Base-by-base conservation (phyloP, 2,797 vertebrate genomes). In the Brotula barbata region DNA sequence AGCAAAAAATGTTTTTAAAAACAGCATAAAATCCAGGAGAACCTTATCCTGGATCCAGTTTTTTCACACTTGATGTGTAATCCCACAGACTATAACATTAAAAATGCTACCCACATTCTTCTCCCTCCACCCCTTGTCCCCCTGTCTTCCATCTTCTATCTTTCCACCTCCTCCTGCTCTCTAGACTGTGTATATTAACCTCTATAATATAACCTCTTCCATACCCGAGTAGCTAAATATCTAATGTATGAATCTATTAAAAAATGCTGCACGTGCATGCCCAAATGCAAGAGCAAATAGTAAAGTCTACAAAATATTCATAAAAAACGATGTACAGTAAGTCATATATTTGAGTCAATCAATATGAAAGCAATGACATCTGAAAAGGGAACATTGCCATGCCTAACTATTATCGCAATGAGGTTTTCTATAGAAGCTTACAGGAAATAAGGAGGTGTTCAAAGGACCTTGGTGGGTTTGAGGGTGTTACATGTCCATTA, bases 401-500 rank as follows among this genome's bases (percentile, higher is more conserved):
- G 40, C 15, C 7, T 42, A 8, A 17, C 16, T 42, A 4, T 28
- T 19, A 17, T 21, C 5, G 12, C 14, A 2, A 44, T 44, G 12
- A 50, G 41, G 17, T 25, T 50, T 49, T 56, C 40, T 17, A 36
- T 17, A 16, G 14, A 65, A 36, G 44, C 43, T 81, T 75, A 64
- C 70, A 36, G 74, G 73, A 86, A 82, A 65, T 17, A 3, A 12
- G 5, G 58, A 71, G 75, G 52, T 72, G 70, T 60, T 53, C 15
- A 16, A 25, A 4, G 49, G 47, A 64, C 49, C 56, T 46, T 14
- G 17, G 37, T 41, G 72, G 71, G 21, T 63, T 64, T 43, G 50
- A 36, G 60, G 71, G 73, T 59, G 68, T 75, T 59, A 57, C 28
- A 39, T 7, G 19, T 79, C 73, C 77, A 85, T 85, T 84, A 85